Base-by-base conservation (phyloP, 2,113 vertebrate genomes). In the Otus sunia region DNA sequence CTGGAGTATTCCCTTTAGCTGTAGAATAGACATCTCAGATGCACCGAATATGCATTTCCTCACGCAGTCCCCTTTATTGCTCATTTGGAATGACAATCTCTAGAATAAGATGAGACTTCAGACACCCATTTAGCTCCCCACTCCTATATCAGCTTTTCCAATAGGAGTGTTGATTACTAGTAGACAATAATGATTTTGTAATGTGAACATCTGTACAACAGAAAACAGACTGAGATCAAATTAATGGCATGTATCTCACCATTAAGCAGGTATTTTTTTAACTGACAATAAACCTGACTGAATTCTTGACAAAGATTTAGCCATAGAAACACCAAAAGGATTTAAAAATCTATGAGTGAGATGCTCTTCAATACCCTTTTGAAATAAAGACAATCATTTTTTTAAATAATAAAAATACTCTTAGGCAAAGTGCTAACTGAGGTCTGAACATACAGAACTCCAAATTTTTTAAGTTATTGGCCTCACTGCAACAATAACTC, bases 141-240 rank as follows among this genome's bases (percentile, higher is more conserved):
- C 37, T 94, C 77, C 80, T 94, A 87, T 76, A 95, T 4, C 82
- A 91, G 45, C 50, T 94, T 92, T 94, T 94, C 74, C 5, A 0
- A 69, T 2, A 85, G 91, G 69, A 94, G 53, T 5, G 3, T 83
- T 89, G 86, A 93, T 92, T 84, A 85, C 83, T 15, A 9, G 80
- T 7, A 94, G 95, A 77, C 83, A 92, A 62, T 94, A 94, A 96
- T 53, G 84, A 96, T 91, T 95, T 87, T 82, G 83, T 69, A 94
- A 96, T 73, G 89, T 3, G n/a, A 95, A 91, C 95, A 97, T 92
- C 96, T 97, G 94, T 86, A 73, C 94, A 75, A 78, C 49, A 68
- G 72, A 87, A 92, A 96, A 93, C 84, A 94, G 86, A 78, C 56
- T 45, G 91, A 91, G 58, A 97, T 91, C 58, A 91, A 79, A 91